phyloP scores from a whole-genome alignment of 1,140 invertebrate genomes.

The Macrobrachium nipponense region DNA sequence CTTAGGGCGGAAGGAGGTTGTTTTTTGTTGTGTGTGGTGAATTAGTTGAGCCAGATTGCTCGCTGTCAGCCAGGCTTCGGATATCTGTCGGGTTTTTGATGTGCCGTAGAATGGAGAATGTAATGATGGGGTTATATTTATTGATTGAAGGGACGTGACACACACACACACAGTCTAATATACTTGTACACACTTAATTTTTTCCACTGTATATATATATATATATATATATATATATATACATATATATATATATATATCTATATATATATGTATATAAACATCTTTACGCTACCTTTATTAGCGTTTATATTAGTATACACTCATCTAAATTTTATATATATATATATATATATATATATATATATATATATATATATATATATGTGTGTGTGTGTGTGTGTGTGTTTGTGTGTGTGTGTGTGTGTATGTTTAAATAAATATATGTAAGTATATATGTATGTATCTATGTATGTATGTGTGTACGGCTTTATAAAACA shows the following conservation, averaged over 20 bases:
- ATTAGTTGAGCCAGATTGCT: no score
- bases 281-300: no score
- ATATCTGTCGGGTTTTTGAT: no score
- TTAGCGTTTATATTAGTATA: no score
- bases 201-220: not conserved
- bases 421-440: not conserved
- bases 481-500: no score
- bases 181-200: not conserved
- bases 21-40: no score
- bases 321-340: no score
- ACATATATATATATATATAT: conserved; percentile 13
- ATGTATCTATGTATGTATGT: conserved; percentile 1
- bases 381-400: not conserved
- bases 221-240: not conserved
- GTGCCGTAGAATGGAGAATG: no score
- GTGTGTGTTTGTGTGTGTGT: not conserved
- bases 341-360: conserved; percentile 11
- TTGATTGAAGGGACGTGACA: no score
- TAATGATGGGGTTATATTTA: no score
- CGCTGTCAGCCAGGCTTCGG: no score
- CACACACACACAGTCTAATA: not conserved
- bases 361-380: not conserved
- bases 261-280: not conserved
- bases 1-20: no score
- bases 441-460: conserved; percentile 1